Percentiles rank a stretch among this genome's conserved stretches.
Conservation (phyloP, 2,113 vertebrate species). For the Barnardius zonarius region DNA sequence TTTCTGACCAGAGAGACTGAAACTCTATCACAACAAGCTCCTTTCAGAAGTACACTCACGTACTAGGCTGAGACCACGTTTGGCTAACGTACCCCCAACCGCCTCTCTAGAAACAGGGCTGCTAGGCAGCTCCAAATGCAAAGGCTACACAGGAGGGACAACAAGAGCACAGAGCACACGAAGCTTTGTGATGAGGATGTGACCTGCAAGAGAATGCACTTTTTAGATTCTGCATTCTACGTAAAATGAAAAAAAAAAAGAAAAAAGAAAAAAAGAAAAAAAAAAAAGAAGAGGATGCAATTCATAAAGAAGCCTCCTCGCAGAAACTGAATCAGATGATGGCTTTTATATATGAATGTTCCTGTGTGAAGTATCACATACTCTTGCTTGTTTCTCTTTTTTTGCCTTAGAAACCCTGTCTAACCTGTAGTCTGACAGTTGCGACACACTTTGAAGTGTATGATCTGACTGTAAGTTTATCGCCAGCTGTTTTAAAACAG, state of each 20-base stretch:
- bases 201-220: background rate
- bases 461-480: background rate
- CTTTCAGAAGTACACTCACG: background rate
- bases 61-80: background rate
- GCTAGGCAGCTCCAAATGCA: background rate
- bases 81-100: rapidly evolving
- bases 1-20: background rate
- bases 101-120: background rate
- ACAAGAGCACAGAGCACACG: background rate
- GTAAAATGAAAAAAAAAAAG: background rate
- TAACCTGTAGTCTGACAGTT: background rate
- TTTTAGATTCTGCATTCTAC: background rate
- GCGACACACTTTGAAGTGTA: background rate
- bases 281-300: background rate
- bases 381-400: background rate
- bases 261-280: background rate
- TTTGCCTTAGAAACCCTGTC: background rate
- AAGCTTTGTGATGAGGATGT: rapidly evolving
- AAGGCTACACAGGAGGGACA: background rate
- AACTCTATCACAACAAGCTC: background rate
- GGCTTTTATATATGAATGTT: background rate
- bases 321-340: background rate
- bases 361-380: background rate
- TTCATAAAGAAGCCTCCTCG: background rate
- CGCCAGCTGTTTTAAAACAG: background rate